A percentile compares a stretch with the other conserved stretches of the same genome.
Conservation (phyloP, 2,797 vertebrate genomes). For the Chelon labrosus region DNA sequence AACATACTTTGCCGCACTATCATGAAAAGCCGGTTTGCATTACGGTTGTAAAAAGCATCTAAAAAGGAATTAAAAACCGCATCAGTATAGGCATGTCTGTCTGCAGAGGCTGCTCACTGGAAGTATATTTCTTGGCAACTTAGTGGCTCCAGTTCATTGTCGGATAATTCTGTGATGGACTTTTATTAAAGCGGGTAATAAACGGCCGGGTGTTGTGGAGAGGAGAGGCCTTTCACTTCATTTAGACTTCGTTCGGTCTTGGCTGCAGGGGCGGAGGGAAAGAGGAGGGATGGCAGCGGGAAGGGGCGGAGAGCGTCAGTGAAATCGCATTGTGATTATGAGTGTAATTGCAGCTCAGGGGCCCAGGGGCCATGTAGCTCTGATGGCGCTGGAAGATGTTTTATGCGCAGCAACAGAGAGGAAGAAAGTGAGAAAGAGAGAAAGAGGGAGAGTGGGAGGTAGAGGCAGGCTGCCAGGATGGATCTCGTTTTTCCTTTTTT, state of each 20-base stretch:
- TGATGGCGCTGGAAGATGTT: constrained; percentile 89
- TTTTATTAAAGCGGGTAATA: constrained; percentile 90
- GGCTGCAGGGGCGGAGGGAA: constrained; percentile 76
- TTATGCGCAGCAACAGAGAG: constrained; percentile 82
- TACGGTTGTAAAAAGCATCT: constrained; percentile 30
- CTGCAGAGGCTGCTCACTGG: constrained; percentile 46
- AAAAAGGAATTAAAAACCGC: constrained; percentile 36
- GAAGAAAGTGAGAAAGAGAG: constrained; percentile 62
- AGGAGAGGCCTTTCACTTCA: constrained; percentile 92
- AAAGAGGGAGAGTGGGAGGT: constrained; percentile 63
- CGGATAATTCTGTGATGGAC: constrained; percentile 77
- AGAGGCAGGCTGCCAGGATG: constrained; percentile 68
- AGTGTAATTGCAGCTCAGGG: constrained; percentile 94
- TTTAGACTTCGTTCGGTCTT: constrained; percentile 91
- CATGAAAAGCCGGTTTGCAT: constrained; percentile 63
- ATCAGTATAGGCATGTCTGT: constrained; percentile 26
- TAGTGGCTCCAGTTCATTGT: constrained; percentile 71
- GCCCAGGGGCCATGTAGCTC: constrained; percentile 93
- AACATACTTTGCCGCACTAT: constrained; percentile 48
- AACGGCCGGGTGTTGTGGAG: constrained; percentile 84
- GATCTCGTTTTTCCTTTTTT: constrained; percentile 1
- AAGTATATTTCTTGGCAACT: constrained; percentile 70
- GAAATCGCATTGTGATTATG: constrained; percentile 94
- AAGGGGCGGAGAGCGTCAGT: constrained; percentile 86
- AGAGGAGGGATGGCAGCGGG: constrained; percentile 71